phyloP scores from a whole-genome alignment of 2,888 invertebrate genomes.

The Urechis unicinctus region DNA sequence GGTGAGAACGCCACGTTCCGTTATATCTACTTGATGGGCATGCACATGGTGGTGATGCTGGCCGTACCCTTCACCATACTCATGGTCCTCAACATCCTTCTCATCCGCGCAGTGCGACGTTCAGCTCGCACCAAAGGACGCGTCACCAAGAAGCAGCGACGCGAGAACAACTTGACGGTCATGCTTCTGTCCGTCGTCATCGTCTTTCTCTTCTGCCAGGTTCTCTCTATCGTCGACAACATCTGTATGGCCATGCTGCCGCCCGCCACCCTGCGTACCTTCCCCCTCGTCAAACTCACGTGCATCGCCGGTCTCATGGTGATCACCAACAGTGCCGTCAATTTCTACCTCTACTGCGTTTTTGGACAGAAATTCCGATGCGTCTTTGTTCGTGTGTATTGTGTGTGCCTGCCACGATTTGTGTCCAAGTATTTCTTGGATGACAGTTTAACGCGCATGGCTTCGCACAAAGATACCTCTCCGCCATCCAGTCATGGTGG shows the following conservation, averaged over 20 bases:
- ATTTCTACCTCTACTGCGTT: conserved; percentile 43
- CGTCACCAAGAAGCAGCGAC: conserved; percentile 39
- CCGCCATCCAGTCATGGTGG: too few relatives aligned
- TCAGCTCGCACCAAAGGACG: conserved; percentile 28
- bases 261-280: conserved; percentile 12
- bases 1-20: conserved; percentile 32
- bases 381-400: conserved; percentile 21
- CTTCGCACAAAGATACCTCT: too few relatives aligned
- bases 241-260: conserved; percentile 34
- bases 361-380: conserved; percentile 42
- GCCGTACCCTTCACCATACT: conserved; percentile 40
- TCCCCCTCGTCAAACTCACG: conserved; percentile 28
- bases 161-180: conserved; percentile 89
- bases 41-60: conserved; percentile 42
- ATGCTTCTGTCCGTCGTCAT: conserved; percentile 94
- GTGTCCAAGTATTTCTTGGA: too few relatives aligned
- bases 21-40: conserved; percentile 42
- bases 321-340: conserved; percentile 40
- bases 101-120: conserved; percentile 37
- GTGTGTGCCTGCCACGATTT: too few relatives aligned
- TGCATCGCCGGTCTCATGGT: conserved; percentile 37
- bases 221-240: conserved; percentile 44
- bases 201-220: conserved; percentile 77
- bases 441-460: too few relatives aligned
- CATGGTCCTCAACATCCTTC: conserved; percentile 36